Evolutionary conservation across 2,888 invertebrate species (phyloP).

Genomic region (Drosophila anomelani): DNA sequence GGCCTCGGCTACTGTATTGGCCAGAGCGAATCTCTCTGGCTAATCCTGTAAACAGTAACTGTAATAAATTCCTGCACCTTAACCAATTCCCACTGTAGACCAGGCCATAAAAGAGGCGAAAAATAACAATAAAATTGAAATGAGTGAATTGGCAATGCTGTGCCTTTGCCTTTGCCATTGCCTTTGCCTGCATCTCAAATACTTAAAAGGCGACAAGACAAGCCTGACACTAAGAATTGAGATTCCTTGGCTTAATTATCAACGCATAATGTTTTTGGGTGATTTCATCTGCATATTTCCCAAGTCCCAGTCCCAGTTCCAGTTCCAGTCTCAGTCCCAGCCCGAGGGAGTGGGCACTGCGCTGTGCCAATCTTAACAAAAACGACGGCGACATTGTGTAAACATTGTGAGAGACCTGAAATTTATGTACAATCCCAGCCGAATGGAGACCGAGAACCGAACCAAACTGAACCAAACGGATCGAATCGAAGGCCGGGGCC

Average conservation of each 20-base stretch:
- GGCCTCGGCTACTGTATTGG: conserved; percentile 26
- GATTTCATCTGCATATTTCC: conserved; percentile 77
- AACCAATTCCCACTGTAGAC: conserved; percentile 32
- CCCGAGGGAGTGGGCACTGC: conserved; percentile 41
- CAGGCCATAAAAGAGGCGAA: conserved; percentile 49
- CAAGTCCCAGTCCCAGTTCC: conserved; percentile 6
- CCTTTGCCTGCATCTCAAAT: conserved; percentile 30
- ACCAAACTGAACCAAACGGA: conserved; percentile 28
- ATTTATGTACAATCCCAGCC: conserved; percentile 74
- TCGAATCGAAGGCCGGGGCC: conserved; percentile 29
- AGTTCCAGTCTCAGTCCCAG: neutral
- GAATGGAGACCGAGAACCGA: conserved; percentile 36
- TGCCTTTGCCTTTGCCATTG: conserved; percentile 31
- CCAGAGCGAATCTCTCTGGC: conserved; percentile 17
- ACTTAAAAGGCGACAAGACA: conserved; percentile 65
- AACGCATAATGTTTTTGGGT: conserved; percentile 75
- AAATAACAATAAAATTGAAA: conserved; percentile 74
- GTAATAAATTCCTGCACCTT: conserved; percentile 40
- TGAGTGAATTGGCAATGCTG: conserved; percentile 69
- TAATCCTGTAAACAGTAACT: conserved; percentile 44
- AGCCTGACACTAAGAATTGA: conserved; percentile 62
- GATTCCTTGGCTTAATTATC: conserved; percentile 76
- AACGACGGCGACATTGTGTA: conserved; percentile 70
- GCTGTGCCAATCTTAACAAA: conserved; percentile 44
- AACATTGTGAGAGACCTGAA: conserved; percentile 73